Base-by-base conservation (phyloP, 2,113 vertebrate species). In the Megalops atlanticus region DNA sequence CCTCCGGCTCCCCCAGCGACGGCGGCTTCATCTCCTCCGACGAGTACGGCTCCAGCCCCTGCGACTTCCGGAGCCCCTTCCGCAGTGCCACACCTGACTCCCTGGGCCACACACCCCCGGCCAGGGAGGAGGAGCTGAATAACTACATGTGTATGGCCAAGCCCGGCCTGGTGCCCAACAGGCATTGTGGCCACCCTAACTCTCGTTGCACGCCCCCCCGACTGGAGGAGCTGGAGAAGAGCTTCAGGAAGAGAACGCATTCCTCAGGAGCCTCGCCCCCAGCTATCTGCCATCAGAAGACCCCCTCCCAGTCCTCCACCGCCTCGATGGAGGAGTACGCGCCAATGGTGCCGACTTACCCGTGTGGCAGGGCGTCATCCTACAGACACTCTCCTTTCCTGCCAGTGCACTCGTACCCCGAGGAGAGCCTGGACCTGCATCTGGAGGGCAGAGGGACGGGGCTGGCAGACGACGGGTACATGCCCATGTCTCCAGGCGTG, bases 11-110 rank as follows among this genome's bases (percentile, higher is more conserved):
- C 0, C 96, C 96, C 8, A 97, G 95, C 0, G 96, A 97, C 6
- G 96, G 96, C 0, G 96, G 96, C 0, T 97, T 97, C 87, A 95
- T 97, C 83, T 97, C 96, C 12, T 96, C 96, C 0, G 96, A 97
- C 47, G 96, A 97, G 78, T 97, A 96, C 0, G 96, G 95, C 73
- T 96, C 96, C 0, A 97, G 96, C 69, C 96, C 96, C 0, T 95
- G 95, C 41, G 96, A 97, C 77, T 96, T 96, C 21, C 92, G 95
- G 35, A 95, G 93, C 81, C 96, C 95, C 43, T 96, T 95, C 87
- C 95, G 95, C 43, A 96, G 95, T 0, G 94, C 95, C 81, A 96
- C 95, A 18, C 96, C 96, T 0, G 96, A 97, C 86, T 64, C 95
- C 0, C 83, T 96, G 84, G 95, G 96, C 73, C 96, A 96, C 82